Evolutionary conservation across 2,888 invertebrate species (phyloP), one percentile per base, ranked within the genome.

Genomic region (Monoplex corrugatus): DNA sequence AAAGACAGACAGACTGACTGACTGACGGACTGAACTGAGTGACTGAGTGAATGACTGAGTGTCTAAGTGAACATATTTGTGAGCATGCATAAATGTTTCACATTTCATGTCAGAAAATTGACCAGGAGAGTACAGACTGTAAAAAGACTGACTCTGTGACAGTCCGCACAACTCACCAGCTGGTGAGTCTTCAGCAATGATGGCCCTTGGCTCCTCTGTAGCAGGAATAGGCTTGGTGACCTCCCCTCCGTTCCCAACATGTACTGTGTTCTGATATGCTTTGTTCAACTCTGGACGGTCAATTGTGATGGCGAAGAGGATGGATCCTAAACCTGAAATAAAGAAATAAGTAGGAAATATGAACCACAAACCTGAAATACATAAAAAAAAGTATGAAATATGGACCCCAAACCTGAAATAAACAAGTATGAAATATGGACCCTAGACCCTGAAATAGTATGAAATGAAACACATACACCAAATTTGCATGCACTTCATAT

Each of bases 281-380:
- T 91, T 97, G 95, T 98, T 95, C 88, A 96, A 91, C 88, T 95
- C 98, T 45, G 97, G 97, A 96, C 98, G 98, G 96, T 99, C 98
- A 90, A 99, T 98, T 94, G 97, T 98, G 95, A 99, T 97, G 44
- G 99, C 99, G 96, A 99, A 99, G 92, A 99, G 97, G 95, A 99
- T 98, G 87, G 98, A 97, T 92, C 98, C 98, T 95, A 99, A 97
- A 92, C 98, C 91, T 91, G 44, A 72, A 40, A 68, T 13, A 96
- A 99, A 99, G 92, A 99, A 97, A 95, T 99, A 98, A 87, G 98
- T 98, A 95, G 99, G 97, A 92, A 98, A 40, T 16, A 2, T 10
- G 35, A 35, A 35, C 35, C 35, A 8, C 78, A 78, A n/a, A n/a
- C n/a, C n/a, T n/a, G n/a, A n/a, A n/a, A n/a, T 16, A 57, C 57